Evolutionary conservation across 2,113 vertebrate genomes (phyloP).

Genomic region (Oryzias woworae): DNA sequence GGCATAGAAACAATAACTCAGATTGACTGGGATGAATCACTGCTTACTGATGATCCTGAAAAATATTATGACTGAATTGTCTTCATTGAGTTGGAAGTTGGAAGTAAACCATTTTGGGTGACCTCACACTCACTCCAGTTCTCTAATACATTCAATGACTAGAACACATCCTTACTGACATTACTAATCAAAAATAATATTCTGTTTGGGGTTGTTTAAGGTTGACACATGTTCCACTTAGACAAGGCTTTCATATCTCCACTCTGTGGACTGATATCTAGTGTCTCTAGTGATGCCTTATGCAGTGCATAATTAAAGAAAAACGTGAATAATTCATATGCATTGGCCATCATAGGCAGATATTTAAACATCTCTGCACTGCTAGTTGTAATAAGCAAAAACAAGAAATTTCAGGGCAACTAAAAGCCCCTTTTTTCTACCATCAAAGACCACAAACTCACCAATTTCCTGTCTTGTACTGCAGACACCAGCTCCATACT

Average conservation of each 20-base stretch:
- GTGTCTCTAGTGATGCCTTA: slow-evolving; percentile 52
- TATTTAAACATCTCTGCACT: slow-evolving; percentile 65
- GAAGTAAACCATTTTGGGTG: too few relatives aligned
- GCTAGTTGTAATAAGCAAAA: slow-evolving; percentile 48
- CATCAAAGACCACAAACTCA: slow-evolving; percentile 60
- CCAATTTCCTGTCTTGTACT: slow-evolving; percentile 92
- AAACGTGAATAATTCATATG: slow-evolving; percentile 69
- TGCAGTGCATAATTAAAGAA: slow-evolving; percentile 68
- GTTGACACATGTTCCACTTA: slow-evolving; percentile 31
- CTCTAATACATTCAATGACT: slow-evolving; percentile 1
- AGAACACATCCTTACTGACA: slow-evolving; percentile 36
- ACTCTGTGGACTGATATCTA: slow-evolving; percentile 22
- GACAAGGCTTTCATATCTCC: slow-evolving; percentile 28
- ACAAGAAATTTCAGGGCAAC: neutral
- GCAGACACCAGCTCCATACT: slow-evolving; percentile 84
- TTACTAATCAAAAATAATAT: slow-evolving; percentile 11
- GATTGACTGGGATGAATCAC: too few relatives aligned
- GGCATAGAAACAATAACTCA: too few relatives aligned
- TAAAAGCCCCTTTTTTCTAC: neutral
- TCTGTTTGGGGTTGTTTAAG: slow-evolving; percentile 31
- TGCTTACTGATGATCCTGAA: too few relatives aligned
- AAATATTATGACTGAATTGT: too few relatives aligned
- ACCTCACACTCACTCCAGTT: too few relatives aligned
- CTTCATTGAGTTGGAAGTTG: too few relatives aligned
- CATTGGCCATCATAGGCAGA: slow-evolving; percentile 51